A percentile compares a stretch with the other conserved stretches of the same genome.
phyloP scores from a whole-genome alignment of 2,888 invertebrate species.

The Drosophila eohydei region DNA sequence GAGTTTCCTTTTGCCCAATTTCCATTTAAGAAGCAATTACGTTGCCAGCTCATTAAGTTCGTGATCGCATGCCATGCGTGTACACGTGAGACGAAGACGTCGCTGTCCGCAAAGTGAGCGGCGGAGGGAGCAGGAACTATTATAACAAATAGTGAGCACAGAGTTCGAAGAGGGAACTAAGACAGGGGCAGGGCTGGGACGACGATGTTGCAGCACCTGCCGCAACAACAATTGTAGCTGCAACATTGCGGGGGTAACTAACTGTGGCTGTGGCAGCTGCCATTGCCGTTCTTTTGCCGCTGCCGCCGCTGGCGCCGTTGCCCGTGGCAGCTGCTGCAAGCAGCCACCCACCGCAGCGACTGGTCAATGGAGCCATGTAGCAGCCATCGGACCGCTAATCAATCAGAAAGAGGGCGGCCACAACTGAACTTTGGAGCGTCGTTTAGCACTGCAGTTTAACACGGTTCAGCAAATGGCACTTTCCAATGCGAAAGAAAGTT shows the following conservation, averaged over 20 bases:
- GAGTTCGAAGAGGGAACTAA: conserved; percentile 34
- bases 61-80: conserved; percentile 80
- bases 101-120: neutral
- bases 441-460: conserved; percentile 73
- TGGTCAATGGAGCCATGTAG: conserved; percentile 30
- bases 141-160: conserved; percentile 50
- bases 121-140: conserved; percentile 21
- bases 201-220: conserved; percentile 70
- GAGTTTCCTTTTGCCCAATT: conserved; percentile 71
- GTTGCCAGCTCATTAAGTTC: conserved; percentile 78
- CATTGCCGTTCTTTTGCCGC: neutral
- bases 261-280: conserved; percentile 34
- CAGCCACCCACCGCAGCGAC: conserved; percentile 16
- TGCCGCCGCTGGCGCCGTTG: neutral
- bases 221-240: conserved; percentile 37
- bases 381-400: conserved; percentile 49
- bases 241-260: conserved; percentile 33
- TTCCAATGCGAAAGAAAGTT: conserved; percentile 57
- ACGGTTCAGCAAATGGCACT: conserved; percentile 72
- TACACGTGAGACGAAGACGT: conserved; percentile 31
- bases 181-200: neutral
- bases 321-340: conserved; percentile 1
- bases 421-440: conserved; percentile 26
- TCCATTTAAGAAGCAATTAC: conserved; percentile 81
- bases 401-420: conserved; percentile 29